A percentile compares a stretch with the other conserved stretches of the same genome.
phyloP scores from a whole-genome alignment of 2,888 invertebrate species.

The Drosophila buzzatii region DNA sequence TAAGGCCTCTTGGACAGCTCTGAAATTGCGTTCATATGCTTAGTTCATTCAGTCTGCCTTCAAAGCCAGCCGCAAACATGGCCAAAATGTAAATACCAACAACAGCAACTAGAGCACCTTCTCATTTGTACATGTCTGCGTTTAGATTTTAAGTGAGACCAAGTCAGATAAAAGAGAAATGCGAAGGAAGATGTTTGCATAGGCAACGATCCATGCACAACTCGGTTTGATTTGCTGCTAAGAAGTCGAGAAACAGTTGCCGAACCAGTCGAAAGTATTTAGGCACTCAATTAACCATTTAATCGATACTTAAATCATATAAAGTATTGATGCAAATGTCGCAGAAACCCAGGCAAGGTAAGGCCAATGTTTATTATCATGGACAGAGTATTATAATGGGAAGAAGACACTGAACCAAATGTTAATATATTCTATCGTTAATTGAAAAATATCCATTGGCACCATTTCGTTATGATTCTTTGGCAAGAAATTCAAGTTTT shows the following conservation, averaged over 20 bases:
- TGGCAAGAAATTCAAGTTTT: neutral
- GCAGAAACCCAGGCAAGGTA: no score
- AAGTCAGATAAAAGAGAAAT: neutral
- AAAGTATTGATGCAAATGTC: neutral
- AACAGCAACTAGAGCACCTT: conserved; percentile 11
- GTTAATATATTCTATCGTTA: no score
- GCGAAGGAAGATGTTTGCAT: conserved; percentile 7
- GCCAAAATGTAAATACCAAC: conserved; percentile 60
- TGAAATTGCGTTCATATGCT: conserved; percentile 18
- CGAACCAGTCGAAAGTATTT: neutral
- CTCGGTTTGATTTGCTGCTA: neutral
- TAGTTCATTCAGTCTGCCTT: conserved; percentile 22
- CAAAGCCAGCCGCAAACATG: conserved; percentile 65
- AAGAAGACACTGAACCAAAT: no score
- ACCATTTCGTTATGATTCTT: neutral
- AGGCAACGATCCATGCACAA: conserved; percentile 6
- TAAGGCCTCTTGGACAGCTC: conserved; percentile 38
- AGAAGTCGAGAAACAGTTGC: neutral
- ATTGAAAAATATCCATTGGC: neutral
- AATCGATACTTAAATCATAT: neutral
- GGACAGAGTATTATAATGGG: neutral
- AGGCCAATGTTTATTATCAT: neutral
- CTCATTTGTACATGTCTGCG: conserved; percentile 11
- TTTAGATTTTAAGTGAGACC: conserved; percentile 9
- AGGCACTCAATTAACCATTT: neutral